These are phyloP conservation scores for Pluvialis apricaria DNA, from an alignment of 2,113 vertebrate genomes.

Conservation along the genomic window DNA sequence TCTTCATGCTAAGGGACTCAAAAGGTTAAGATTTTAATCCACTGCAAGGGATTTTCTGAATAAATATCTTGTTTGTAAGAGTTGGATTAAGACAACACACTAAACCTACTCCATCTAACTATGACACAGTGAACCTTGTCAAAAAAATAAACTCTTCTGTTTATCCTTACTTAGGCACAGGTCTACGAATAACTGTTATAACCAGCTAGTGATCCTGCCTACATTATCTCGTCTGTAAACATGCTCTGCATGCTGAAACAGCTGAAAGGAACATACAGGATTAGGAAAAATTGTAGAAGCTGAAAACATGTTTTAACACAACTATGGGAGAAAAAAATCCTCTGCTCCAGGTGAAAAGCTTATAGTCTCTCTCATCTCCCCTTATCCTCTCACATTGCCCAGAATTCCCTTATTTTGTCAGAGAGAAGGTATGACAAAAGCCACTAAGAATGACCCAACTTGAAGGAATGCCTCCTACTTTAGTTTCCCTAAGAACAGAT, in stretches of 20 bases:
- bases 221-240: conserved; percentile 21
- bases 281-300: conserved; percentile 33
- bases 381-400: background rate
- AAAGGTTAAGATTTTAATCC: conserved; percentile 42
- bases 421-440: background rate
- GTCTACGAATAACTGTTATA: background rate
- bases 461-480: background rate
- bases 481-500: background rate
- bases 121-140: background rate
- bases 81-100: background rate
- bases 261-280: conserved; percentile 27
- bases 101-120: background rate
- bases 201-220: conserved; percentile 22
- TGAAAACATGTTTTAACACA: conserved; percentile 27
- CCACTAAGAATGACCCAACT: background rate
- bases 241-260: conserved; percentile 32
- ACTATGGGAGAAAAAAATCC: background rate
- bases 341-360: conserved; percentile 20
- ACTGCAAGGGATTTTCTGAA: conserved; percentile 24
- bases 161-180: conserved; percentile 16
- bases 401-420: background rate
- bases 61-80: conserved; percentile 22
- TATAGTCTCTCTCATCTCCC: background rate
- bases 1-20: background rate
- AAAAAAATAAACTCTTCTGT: conserved; percentile 47